Conservation (phyloP, 2,888 invertebrate species). For the Anthophora plumipes region DNA sequence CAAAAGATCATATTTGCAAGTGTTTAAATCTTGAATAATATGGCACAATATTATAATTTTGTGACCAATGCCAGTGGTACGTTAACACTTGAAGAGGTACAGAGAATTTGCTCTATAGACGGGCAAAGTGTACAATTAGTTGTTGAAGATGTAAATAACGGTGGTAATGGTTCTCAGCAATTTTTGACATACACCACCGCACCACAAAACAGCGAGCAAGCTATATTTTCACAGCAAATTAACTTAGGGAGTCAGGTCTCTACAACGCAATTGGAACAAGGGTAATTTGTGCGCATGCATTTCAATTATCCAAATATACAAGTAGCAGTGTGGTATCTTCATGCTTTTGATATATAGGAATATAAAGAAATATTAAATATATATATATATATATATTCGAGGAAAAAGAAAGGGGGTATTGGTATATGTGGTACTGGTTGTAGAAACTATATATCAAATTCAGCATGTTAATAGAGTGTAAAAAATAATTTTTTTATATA, state of each 20-base stretch:
- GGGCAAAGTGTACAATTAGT: slow-evolving; percentile 81
- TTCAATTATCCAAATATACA: slow-evolving; percentile 47
- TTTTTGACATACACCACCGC: slow-evolving; percentile 77
- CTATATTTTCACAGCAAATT: slow-evolving; percentile 78
- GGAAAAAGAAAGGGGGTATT: slow-evolving; percentile 53
- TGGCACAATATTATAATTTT: slow-evolving; percentile 83
- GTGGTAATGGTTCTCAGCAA: slow-evolving; percentile 78
- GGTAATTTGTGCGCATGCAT: slow-evolving; percentile 78
- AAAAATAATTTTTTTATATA: slow-evolving; percentile 35
- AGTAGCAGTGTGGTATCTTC: slow-evolving; percentile 52
- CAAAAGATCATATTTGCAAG: slow-evolving; percentile 66
- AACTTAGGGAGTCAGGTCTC: slow-evolving; percentile 78
- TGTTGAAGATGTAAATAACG: slow-evolving; percentile 80
- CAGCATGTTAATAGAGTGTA: slow-evolving; percentile 33
- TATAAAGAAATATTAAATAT: slow-evolving; percentile 31
- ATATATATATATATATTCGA: too few relatives aligned
- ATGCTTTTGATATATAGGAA: slow-evolving; percentile 50
- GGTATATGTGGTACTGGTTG: slow-evolving; percentile 56
- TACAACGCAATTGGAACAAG: slow-evolving; percentile 79
- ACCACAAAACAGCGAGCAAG: slow-evolving; percentile 76
- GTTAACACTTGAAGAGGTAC: slow-evolving; percentile 79
- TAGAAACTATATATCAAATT: slow-evolving; percentile 45
- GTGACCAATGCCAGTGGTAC: slow-evolving; percentile 81
- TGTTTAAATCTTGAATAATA: slow-evolving; percentile 76
- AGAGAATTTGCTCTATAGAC: slow-evolving; percentile 78